phyloP scores from a whole-genome alignment of 2,888 invertebrate species.

The Morpho deidamia region DNA sequence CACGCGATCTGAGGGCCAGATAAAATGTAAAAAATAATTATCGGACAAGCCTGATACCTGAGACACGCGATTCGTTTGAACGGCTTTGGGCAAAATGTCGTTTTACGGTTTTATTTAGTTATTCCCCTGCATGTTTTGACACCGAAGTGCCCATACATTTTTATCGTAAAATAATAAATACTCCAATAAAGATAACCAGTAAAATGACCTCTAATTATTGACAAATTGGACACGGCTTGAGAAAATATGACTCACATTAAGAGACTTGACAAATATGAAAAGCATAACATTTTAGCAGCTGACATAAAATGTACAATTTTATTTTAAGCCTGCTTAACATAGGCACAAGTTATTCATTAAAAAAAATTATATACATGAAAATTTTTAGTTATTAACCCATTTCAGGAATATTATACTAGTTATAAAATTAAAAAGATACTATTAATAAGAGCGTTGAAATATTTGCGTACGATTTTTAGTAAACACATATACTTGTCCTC shows the following conservation, averaged over 20 bases:
- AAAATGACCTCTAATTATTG: conserved; percentile 48
- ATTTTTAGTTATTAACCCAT: not conserved
- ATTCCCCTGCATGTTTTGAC: conserved; percentile 14
- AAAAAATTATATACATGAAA: not conserved
- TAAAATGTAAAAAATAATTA: not conserved
- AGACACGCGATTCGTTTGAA: conserved; percentile 17
- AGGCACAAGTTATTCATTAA: not conserved
- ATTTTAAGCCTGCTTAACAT: not conserved
- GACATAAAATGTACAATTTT: too few species aligned
- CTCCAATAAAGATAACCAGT: conserved; percentile 45
- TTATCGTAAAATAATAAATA: conserved; percentile 5
- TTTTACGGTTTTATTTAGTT: conserved; percentile 19
- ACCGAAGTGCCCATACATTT: conserved; percentile 18
- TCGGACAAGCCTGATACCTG: not conserved
- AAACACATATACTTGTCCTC: too few species aligned
- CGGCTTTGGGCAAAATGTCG: conserved; percentile 11
- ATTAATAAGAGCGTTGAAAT: too few species aligned
- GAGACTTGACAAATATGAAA: conserved; percentile 24
- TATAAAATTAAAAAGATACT: too few species aligned
- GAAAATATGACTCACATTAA: conserved; percentile 36
- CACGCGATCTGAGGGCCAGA: not conserved
- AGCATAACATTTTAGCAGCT: too few species aligned
- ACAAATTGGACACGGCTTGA: conserved; percentile 48
- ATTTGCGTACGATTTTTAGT: too few species aligned
- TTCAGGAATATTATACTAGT: too few species aligned